Evolutionary conservation across 1,140 invertebrate species (phyloP).

Genomic region (Telenomus remus): DNA sequence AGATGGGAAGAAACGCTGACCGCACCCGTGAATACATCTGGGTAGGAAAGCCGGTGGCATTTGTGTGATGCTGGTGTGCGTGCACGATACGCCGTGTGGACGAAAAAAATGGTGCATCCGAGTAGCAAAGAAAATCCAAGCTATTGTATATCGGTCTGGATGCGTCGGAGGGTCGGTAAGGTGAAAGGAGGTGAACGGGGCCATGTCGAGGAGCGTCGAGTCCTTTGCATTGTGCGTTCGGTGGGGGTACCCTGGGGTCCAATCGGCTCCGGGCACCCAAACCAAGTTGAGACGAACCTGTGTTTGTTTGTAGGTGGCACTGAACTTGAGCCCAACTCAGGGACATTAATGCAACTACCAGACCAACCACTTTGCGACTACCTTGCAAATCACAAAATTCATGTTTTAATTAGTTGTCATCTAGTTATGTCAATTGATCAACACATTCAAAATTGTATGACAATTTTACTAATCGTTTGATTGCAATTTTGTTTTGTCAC

Average conservation of each 20-base stretch:
- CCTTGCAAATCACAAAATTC: conserved; percentile 18
- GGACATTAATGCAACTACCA: conserved; percentile 27
- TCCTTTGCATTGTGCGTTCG: conserved; percentile 46
- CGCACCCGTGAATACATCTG: conserved; percentile 47
- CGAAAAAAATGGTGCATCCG: conserved; percentile 59
- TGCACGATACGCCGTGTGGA: conserved; percentile 58
- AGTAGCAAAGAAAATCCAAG: conserved; percentile 57
- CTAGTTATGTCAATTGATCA: no score
- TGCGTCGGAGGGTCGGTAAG: conserved; percentile 50
- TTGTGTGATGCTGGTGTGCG: conserved; percentile 26
- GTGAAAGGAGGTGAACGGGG: conserved; percentile 48
- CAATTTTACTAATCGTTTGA: no score
- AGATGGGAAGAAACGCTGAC: conserved; percentile 26
- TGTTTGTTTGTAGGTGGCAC: conserved; percentile 61
- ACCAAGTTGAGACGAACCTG: conserved; percentile 50
- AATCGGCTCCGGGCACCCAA: conserved; percentile 20
- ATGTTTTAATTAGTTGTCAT: no score
- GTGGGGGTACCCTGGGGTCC: conserved; percentile 31
- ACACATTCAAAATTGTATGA: no score
- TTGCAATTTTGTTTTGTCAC: no score
- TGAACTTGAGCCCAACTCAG: conserved; percentile 56
- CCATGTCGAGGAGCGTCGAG: conserved; percentile 51
- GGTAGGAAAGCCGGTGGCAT: conserved; percentile 32
- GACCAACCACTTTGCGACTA: conserved; percentile 16
- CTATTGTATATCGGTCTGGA: conserved; percentile 55